Evolutionary conservation across 1,140 invertebrate genomes (phyloP).

Genomic region (Bilobella aurantiaca): DNA sequence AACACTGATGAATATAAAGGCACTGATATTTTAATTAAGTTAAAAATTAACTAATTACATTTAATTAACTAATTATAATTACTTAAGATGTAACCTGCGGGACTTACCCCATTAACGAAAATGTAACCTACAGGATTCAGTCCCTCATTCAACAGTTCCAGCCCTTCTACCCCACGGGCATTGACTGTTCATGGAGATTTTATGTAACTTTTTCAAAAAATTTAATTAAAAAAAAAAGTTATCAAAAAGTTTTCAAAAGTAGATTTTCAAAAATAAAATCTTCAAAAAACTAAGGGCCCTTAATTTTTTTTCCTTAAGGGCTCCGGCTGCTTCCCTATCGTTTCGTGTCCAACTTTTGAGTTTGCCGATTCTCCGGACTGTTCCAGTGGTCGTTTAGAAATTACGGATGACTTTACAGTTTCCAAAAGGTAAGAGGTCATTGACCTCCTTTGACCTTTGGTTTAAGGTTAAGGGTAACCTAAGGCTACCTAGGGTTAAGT

Average conservation of each 20-base stretch:
- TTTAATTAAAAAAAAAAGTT: too few species aligned
- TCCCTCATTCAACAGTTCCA: not conserved
- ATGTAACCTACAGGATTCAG: slow-evolving; percentile 3
- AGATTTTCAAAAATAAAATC: not conserved
- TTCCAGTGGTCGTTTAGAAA: slow-evolving; percentile 18
- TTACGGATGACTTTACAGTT: slow-evolving; percentile 20
- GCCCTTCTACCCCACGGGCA: not conserved
- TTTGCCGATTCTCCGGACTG: slow-evolving; percentile 13
- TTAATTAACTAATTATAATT: not conserved
- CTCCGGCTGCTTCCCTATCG: slow-evolving; percentile 18
- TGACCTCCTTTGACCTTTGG: too few species aligned
- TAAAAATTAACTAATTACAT: not conserved
- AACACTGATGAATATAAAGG: not conserved
- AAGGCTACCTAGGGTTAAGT: too few species aligned
- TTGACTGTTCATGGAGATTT: not conserved
- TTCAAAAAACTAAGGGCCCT: not conserved
- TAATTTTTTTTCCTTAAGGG: slow-evolving; percentile 14
- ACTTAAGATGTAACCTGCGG: slow-evolving; percentile 7
- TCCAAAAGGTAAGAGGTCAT: slow-evolving; percentile 22
- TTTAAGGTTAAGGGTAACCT: too few species aligned
- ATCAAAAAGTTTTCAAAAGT: too few species aligned
- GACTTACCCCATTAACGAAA: not conserved
- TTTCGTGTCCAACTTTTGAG: slow-evolving; percentile 20
- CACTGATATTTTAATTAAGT: not conserved
- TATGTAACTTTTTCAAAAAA: slow-evolving; percentile 1